These are phyloP conservation scores for Callyntrura guangdongensis DNA, from an alignment of 2,888 invertebrate genomes.

Conservation along the genomic window DNA sequence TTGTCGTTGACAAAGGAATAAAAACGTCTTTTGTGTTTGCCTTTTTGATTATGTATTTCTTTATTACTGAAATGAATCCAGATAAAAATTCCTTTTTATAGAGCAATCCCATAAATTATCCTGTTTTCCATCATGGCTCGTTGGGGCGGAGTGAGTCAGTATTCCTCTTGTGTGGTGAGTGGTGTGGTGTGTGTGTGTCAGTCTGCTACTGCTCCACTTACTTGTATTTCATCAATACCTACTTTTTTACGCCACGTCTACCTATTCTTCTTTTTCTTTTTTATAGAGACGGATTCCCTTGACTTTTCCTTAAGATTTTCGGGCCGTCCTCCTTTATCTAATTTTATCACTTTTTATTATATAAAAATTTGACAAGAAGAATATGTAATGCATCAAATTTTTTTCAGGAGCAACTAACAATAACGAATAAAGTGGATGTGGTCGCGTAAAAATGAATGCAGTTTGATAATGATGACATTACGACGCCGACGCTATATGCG, in stretches of 20 bases:
- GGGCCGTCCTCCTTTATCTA: background rate
- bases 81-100: conserved; percentile 37
- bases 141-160: conserved; percentile 15
- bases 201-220: background rate
- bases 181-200: background rate
- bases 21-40: background rate
- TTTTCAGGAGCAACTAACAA: background rate
- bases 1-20: conserved; percentile 11
- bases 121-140: background rate
- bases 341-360: background rate
- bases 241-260: background rate
- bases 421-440: conserved; percentile 8
- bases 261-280: background rate
- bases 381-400: background rate
- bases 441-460: background rate
- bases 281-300: conserved; percentile 21
- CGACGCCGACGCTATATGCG: background rate
- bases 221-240: background rate
- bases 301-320: conserved; percentile 23
- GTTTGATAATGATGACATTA: conserved; percentile 55
- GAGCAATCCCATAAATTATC: conserved; percentile 26
- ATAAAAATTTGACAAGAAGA: conserved; percentile 9
- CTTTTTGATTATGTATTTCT: background rate
- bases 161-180: too few species aligned
- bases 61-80: background rate